Conservation (phyloP, 2,797 vertebrate genomes). For the Etheostoma nigrum region DNA sequence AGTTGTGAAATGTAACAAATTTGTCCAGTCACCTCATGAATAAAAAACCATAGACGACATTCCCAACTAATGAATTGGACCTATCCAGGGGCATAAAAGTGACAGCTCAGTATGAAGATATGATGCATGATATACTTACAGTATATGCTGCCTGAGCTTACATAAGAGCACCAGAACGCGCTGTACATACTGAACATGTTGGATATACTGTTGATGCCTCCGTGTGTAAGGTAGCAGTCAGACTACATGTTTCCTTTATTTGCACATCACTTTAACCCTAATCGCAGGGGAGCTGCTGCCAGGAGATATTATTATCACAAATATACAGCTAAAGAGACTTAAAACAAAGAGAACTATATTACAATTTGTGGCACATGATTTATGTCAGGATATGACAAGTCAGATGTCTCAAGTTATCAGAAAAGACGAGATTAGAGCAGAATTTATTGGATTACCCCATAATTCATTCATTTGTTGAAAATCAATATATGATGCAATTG, state of each 20-base stretch:
- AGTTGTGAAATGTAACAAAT: not conserved
- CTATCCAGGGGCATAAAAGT: not conserved
- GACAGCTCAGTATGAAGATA: conserved; percentile 24
- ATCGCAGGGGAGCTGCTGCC: not conserved
- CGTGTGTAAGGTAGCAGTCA: conserved; percentile 21
- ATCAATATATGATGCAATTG: conserved; percentile 42
- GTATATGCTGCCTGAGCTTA: not conserved
- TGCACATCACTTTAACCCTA: not conserved
- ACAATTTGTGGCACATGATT: not conserved
- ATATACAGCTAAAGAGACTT: not conserved
- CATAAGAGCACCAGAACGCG: not conserved
- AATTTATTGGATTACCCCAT: not conserved
- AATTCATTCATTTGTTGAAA: not conserved
- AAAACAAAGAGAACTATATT: not conserved
- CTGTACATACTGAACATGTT: conserved; percentile 16
- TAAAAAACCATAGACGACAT: not conserved
- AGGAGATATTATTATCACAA: not conserved
- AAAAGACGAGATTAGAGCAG: not conserved
- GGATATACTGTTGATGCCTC: conserved; percentile 5
- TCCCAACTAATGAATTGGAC: not conserved
- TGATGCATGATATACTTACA: not conserved
- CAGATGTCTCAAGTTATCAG: conserved; percentile 1
- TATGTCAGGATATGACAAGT: not conserved
- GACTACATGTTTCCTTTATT: conserved; percentile 23
- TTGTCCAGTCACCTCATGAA: conserved; percentile 16